These are phyloP conservation scores for Anarrhichthys ocellatus DNA, from an alignment of 2,113 vertebrate species.

Conservation along the genomic window DNA sequence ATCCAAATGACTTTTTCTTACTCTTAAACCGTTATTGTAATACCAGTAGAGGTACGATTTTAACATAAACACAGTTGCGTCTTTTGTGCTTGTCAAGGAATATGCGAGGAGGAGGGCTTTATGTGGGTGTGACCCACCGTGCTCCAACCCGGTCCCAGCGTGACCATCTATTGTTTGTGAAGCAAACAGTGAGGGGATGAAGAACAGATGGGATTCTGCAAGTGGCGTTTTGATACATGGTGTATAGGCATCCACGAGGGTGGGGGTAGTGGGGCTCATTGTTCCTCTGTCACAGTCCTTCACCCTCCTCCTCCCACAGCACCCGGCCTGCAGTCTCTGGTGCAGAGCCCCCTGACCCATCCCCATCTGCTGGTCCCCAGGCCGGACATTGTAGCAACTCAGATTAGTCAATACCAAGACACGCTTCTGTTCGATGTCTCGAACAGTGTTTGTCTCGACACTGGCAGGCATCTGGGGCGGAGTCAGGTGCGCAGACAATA, in stretches of 20 bases:
- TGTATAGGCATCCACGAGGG: slow-evolving; percentile 72
- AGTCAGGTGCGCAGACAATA: slow-evolving; percentile 34
- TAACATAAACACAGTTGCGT: not conserved
- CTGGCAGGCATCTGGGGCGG: slow-evolving; percentile 54
- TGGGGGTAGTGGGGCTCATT: slow-evolving; percentile 65
- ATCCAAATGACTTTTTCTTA: not conserved
- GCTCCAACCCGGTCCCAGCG: not conserved
- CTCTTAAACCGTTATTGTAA: not conserved
- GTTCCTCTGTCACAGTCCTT: slow-evolving; percentile 62
- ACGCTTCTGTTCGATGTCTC: slow-evolving; percentile 60
- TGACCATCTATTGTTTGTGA: slow-evolving; percentile 59
- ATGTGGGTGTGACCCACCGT: slow-evolving; percentile 11
- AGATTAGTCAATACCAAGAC: slow-evolving; percentile 67
- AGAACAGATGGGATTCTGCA: slow-evolving; percentile 82
- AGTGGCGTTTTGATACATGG: slow-evolving; percentile 62
- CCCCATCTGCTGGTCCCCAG: slow-evolving; percentile 77
- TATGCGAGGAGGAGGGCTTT: not conserved
- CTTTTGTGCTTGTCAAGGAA: not conserved
- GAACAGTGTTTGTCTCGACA: slow-evolving; percentile 18
- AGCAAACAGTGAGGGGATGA: slow-evolving; percentile 66
- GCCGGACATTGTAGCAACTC: slow-evolving; percentile 41
- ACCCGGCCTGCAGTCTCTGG: slow-evolving; percentile 29
- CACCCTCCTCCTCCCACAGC: slow-evolving; percentile 40
- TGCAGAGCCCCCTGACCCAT: slow-evolving; percentile 51
- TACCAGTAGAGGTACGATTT: not conserved